Conservation (phyloP, 1,140 invertebrate genomes). For the Penaeus vannamei region DNA sequence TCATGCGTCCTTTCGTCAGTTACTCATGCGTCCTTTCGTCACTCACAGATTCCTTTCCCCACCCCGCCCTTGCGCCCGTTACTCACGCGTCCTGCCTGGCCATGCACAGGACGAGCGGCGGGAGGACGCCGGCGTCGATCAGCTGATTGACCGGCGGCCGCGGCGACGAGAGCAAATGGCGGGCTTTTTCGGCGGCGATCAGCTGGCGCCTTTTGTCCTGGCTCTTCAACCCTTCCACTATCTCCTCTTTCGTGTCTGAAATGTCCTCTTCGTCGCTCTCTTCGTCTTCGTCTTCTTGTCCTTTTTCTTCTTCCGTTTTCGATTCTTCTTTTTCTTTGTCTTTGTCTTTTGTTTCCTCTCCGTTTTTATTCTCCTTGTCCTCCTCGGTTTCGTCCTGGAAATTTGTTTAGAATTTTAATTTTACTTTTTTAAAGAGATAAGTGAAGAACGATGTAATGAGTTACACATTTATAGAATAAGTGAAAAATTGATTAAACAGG, state of each 20-base stretch:
- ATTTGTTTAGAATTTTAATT: too few species aligned
- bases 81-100: slow-evolving; percentile 43
- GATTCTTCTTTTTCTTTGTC: not conserved
- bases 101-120: slow-evolving; percentile 37
- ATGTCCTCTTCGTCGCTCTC: slow-evolving; percentile 45
- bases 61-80: not conserved
- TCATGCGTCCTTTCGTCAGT: not conserved
- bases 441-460: too few species aligned
- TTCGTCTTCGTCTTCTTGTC: slow-evolving; percentile 10
- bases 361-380: not conserved
- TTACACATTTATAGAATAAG: too few species aligned
- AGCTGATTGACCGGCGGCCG: slow-evolving; percentile 45
- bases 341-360: not conserved
- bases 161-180: slow-evolving; percentile 14
- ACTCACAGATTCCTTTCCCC: not conserved
- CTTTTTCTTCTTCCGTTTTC: not conserved
- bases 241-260: slow-evolving; percentile 17
- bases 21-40: not conserved
- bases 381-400: not conserved
- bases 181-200: slow-evolving; percentile 2
- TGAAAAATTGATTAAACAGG: too few species aligned
- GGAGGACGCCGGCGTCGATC: slow-evolving; percentile 13
- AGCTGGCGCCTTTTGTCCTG: slow-evolving; percentile 13
- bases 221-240: slow-evolving; percentile 31
- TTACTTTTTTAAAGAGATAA: too few species aligned